phyloP scores from a whole-genome alignment of 1,140 invertebrate species.

The Paraescarpia echinospica region DNA sequence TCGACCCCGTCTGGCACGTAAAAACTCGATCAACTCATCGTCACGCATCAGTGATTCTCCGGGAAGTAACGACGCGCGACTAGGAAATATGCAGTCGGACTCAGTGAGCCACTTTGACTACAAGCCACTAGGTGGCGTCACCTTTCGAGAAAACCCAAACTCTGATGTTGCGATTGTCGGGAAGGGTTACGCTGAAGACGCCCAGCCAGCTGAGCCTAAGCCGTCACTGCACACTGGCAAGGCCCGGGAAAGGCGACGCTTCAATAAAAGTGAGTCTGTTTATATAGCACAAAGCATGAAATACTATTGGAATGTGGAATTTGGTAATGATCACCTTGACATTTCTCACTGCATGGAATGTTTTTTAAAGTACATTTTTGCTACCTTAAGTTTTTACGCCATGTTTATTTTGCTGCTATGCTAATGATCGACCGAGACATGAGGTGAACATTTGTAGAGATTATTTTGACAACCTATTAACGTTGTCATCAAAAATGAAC shows the following conservation, averaged over 20 bases:
- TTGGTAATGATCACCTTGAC: background rate
- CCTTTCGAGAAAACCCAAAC: conserved; percentile 50
- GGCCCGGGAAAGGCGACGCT: conserved; percentile 23
- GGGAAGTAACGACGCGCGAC: conserved; percentile 28
- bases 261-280: conserved; percentile 39
- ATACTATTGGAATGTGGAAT: background rate
- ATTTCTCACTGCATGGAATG: background rate
- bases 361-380: background rate
- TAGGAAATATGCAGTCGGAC: conserved; percentile 35
- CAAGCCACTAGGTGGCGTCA: conserved; percentile 52
- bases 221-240: background rate
- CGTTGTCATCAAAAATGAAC: too few relatives aligned
- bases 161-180: conserved; percentile 55
- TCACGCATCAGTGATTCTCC: conserved; percentile 18
- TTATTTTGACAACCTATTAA: background rate
- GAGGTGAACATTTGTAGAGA: background rate
- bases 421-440: background rate
- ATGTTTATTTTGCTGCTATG: background rate
- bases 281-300: background rate
- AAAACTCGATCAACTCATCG: conserved; percentile 31
- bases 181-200: conserved; percentile 52
- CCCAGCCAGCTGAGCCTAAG: conserved; percentile 21
- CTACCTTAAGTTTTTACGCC: background rate
- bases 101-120: conserved; percentile 42
- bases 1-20: conserved; percentile 43